Evolutionary conservation across 2,797 vertebrate genomes (phyloP).

Genomic region (Coccyzus lansbergi): DNA sequence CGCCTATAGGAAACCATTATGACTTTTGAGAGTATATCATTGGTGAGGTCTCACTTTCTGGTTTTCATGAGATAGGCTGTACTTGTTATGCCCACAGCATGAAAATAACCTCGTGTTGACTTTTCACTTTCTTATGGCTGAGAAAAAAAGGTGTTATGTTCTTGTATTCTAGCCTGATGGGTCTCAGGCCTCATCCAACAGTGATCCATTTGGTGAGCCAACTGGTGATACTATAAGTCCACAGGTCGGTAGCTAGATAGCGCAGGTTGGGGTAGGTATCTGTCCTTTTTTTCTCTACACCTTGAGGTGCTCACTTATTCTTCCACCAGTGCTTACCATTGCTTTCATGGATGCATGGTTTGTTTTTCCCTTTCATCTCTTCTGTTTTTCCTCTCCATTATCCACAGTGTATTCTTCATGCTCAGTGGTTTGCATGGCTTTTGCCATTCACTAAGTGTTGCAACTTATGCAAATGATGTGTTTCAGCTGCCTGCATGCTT

Average conservation of each 20-base stretch:
- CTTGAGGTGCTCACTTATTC: conserved; percentile 62
- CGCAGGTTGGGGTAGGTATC: conserved; percentile 97
- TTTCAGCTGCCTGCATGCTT: conserved; percentile 64
- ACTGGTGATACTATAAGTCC: conserved; percentile 94
- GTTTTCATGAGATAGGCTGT: conserved; percentile 61
- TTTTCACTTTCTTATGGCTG: conserved; percentile 70
- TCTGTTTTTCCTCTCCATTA: conserved; percentile 32
- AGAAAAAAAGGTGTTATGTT: conserved; percentile 83
- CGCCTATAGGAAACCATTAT: not conserved
- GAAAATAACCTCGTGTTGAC: conserved; percentile 71
- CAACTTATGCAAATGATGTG: conserved; percentile 31
- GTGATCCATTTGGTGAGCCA: conserved; percentile 92
- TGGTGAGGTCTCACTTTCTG: not conserved
- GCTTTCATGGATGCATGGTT: conserved; percentile 48
- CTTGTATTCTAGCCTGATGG: conserved; percentile 90
- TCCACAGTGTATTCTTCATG: conserved; percentile 16
- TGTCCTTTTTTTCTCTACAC: conserved; percentile 79
- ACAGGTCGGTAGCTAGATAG: conserved; percentile 99
- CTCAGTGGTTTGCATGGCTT: conserved; percentile 60
- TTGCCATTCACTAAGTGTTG: conserved; percentile 49
- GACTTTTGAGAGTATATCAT: not conserved
- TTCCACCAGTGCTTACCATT: conserved; percentile 55
- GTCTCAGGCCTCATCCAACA: conserved; percentile 95
- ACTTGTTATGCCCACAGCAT: conserved; percentile 63
- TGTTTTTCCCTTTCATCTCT: conserved; percentile 29